Base-by-base conservation (phyloP, 2,888 invertebrate species). In the Drosophila kambysellisi region DNA sequence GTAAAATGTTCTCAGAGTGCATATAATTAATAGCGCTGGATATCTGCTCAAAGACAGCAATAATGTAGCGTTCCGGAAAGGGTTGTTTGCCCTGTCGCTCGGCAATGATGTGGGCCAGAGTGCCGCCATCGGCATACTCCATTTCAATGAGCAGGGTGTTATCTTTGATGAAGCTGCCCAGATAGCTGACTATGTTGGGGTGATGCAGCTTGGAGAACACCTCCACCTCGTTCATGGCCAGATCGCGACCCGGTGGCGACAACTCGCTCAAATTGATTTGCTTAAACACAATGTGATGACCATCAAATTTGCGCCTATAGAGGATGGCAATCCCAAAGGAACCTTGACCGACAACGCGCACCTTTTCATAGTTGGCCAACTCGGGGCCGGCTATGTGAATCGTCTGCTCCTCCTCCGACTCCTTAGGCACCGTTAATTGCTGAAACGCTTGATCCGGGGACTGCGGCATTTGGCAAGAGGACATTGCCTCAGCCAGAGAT, bases 61-160 rank as follows among this genome's bases (percentile, higher is more conserved):
- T 93, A 53, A 96, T 94, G 73, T 95, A 95, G 70, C 94, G 93
- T 91, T 96, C 96, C 3, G 95, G 94, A 63, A 96, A 92, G 9
- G 94, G 91, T 12, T 91, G 88, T 91, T 89, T 91, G 8, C 81
- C 76, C 39, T 94, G 93, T 33, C 94, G 94, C 50, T 94, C 93
- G 33, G 94, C 92, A 50, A 96, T 94, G 74, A 95, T 94, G 84
- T 96, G 95, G 0, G 95, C 94, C 71, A 96, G 91, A 4, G 96
- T 96, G 12, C 96, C 96, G 25, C 95, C 96, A 91, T 96, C 96
- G 4, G 96, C 96, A 91, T 96, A 97, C 90, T 96, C 96, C 96
- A 96, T 96, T 92, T 96, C 96, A 74, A 96, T 96, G 91, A 96
- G 94, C 32, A 96, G 92, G 4, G 95, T 94, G 12, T 96, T 96